Evolutionary conservation across 2,113 vertebrate species (phyloP).

Genomic region (Hypocryptadius cinnamomeus): DNA sequence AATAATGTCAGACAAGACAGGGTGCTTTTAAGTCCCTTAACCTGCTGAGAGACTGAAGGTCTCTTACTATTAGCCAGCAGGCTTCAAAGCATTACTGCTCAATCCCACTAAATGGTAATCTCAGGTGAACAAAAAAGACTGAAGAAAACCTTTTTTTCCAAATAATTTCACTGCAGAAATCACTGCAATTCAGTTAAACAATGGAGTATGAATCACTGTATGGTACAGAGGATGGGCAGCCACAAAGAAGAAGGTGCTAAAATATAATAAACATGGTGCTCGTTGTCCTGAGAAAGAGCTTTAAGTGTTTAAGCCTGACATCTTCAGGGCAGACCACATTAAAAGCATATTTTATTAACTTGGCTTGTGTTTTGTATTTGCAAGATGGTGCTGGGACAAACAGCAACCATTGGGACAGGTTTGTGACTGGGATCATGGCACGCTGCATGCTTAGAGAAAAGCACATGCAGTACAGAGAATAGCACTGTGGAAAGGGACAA

Average conservation of each 20-base stretch:
- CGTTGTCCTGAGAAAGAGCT: not conserved
- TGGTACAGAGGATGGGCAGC: not conserved
- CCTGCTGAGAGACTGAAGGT: not conserved
- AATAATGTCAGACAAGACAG: not conserved
- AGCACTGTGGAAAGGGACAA: not conserved
- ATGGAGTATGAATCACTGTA: not conserved
- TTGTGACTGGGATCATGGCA: not conserved
- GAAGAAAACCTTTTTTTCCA: not conserved
- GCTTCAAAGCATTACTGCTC: not conserved
- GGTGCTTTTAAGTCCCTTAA: not conserved
- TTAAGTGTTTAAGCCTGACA: not conserved
- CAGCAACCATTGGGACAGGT: not conserved
- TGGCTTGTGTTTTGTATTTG: not conserved
- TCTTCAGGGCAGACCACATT: not conserved
- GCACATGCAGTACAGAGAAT: not conserved
- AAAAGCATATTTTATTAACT: constrained; percentile 11
- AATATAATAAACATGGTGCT: not conserved
- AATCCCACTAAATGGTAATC: not conserved
- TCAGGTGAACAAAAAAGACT: not conserved
- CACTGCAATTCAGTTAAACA: not conserved
- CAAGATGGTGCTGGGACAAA: not conserved
- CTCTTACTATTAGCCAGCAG: not conserved
- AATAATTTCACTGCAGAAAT: constrained; percentile 18
- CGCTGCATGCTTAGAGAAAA: not conserved
- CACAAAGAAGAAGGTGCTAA: not conserved